Conservation (phyloP, 2,113 vertebrate species). For the Ibidorhyncha struthersii region DNA sequence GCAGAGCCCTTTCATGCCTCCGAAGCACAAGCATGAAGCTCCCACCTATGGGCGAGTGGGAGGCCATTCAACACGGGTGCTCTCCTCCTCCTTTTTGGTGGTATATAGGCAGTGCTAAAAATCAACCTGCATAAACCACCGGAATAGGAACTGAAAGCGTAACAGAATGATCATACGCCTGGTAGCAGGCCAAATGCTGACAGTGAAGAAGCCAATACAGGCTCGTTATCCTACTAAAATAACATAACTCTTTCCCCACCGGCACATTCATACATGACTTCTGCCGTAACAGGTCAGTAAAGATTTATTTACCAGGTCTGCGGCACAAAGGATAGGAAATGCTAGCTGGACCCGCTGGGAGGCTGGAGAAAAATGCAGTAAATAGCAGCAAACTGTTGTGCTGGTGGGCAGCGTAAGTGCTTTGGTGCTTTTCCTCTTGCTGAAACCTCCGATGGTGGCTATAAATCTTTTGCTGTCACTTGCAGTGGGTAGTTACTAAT, state of each 20-base stretch:
- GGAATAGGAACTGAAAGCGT: rapidly evolving
- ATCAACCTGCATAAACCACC: not conserved
- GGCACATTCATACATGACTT: not conserved
- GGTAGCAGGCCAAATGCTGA: conserved; percentile 27
- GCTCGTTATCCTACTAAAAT: conserved; percentile 7
- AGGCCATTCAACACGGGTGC: not conserved
- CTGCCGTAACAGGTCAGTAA: conserved; percentile 4
- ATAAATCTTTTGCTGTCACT: conserved; percentile 32
- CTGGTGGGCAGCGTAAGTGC: not conserved
- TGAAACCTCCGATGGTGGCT: not conserved
- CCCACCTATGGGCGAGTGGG: not conserved
- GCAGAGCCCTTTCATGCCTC: not conserved
- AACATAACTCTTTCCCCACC: not conserved
- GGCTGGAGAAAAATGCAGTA: not conserved
- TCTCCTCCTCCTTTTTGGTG: not conserved
- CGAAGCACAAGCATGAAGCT: not conserved
- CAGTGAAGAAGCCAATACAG: not conserved
- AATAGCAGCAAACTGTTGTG: not conserved
- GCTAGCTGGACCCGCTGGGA: not conserved
- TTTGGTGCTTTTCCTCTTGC: not conserved
- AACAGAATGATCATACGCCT: not conserved
- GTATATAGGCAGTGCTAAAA: not conserved
- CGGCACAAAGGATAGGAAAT: not conserved
- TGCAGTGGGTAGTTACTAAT: conserved; percentile 29
- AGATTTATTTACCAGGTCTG: conserved; percentile 16